Percentiles rank a stretch among this genome's conserved stretches.
phyloP scores from a whole-genome alignment of 1,140 invertebrate species.

The Hycleus phaleratus region DNA sequence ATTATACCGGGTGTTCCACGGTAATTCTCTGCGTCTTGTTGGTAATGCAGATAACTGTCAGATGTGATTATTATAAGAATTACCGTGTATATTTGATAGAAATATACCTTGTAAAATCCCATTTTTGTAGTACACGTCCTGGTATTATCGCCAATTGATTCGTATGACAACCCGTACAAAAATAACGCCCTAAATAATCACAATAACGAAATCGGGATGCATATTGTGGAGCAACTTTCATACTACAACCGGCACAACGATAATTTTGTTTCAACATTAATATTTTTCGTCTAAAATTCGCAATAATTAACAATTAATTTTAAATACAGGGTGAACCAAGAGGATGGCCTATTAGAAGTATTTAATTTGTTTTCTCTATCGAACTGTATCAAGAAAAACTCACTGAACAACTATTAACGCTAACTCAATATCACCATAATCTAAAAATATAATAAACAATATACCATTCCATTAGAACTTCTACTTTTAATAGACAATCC shows the following conservation, averaged over 20 bases:
- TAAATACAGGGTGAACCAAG: too few species aligned
- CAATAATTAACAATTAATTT: too few species aligned
- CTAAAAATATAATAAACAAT: constrained; percentile 18
- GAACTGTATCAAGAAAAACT: too few species aligned
- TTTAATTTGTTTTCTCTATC: too few species aligned
- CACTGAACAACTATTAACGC: too few species aligned
- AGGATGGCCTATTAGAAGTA: too few species aligned
- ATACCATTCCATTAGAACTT: not conserved
- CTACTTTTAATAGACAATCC: not conserved
- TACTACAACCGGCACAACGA: constrained; percentile 80
- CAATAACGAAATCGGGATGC: constrained; percentile 71
- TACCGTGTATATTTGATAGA: too few species aligned
- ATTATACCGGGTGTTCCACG: too few species aligned
- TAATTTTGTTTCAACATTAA: constrained; percentile 71
- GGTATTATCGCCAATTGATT: constrained; percentile 71
- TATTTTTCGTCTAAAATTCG: constrained; percentile 49
- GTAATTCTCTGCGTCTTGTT: too few species aligned
- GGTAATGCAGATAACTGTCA: too few species aligned
- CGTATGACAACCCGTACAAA: constrained; percentile 82
- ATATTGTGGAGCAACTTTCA: constrained; percentile 65
- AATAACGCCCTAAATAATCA: constrained; percentile 79
- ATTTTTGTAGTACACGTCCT: constrained; percentile 64
- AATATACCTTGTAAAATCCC: constrained; percentile 58
- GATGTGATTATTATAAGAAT: too few species aligned
- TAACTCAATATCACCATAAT: too few species aligned